Conservation (phyloP, 2,888 invertebrate species). For the Eupithecia subumbrata region DNA sequence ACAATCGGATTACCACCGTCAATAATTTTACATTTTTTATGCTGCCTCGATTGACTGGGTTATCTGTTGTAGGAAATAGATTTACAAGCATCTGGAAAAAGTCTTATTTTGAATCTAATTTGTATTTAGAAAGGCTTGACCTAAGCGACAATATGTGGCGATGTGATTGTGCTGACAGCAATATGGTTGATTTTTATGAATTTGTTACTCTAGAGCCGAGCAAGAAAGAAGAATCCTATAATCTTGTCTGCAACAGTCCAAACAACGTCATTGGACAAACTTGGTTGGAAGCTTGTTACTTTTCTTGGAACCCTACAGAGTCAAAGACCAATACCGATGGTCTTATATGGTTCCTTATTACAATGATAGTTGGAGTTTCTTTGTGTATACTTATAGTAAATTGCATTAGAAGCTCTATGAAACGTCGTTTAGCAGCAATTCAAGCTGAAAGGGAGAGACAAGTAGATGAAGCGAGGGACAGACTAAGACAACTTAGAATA, state of each 20-base stretch:
- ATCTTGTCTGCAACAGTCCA: slow-evolving; percentile 87
- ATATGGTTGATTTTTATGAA: slow-evolving; percentile 85
- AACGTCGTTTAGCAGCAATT: slow-evolving; percentile 77
- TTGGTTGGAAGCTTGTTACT: slow-evolving; percentile 88
- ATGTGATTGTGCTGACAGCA: slow-evolving; percentile 86
- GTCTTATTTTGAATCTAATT: slow-evolving; percentile 84
- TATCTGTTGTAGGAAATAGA: slow-evolving; percentile 89
- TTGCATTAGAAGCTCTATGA: slow-evolving; percentile 82
- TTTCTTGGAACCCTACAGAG: slow-evolving; percentile 83
- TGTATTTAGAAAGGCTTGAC: slow-evolving; percentile 83
- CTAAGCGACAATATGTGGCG: slow-evolving; percentile 90
- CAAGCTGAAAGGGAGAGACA: slow-evolving; percentile 82
- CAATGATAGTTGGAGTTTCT: slow-evolving; percentile 81
- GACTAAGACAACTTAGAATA: slow-evolving; percentile 81
- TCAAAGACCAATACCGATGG: slow-evolving; percentile 72
- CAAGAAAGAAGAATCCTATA: slow-evolving; percentile 78
- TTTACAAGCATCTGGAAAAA: slow-evolving; percentile 86
- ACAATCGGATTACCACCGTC: slow-evolving; percentile 85
- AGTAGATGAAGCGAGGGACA: slow-evolving; percentile 84
- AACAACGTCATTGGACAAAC: slow-evolving; percentile 84
- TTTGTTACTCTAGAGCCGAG: slow-evolving; percentile 84
- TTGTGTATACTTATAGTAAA: slow-evolving; percentile 82
- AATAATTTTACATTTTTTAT: slow-evolving; percentile 86
- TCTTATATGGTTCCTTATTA: slow-evolving; percentile 85
- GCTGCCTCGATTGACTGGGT: slow-evolving; percentile 83